These are phyloP conservation scores for Drosophila miranda DNA, from an alignment of 1,140 invertebrate species.

Conservation along the genomic window DNA sequence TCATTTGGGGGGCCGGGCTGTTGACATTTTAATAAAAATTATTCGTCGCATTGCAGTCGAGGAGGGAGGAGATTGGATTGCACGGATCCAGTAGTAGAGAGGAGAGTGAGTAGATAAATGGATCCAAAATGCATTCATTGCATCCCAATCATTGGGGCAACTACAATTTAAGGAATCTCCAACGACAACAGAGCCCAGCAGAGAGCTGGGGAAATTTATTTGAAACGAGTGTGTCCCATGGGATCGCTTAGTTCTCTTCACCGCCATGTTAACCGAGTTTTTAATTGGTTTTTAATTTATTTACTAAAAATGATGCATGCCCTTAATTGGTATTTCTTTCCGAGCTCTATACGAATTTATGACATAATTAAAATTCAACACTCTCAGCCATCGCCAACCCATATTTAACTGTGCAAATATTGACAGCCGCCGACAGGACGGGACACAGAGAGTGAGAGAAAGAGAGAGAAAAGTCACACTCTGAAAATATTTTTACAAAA, in stretches of 20 bases:
- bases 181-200: constrained; percentile 38
- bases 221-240: constrained; percentile 3
- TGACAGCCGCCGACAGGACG: constrained; percentile 4
- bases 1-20: constrained; percentile 42
- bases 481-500: constrained; percentile 14
- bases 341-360: constrained; percentile 31
- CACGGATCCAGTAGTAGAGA: background rate
- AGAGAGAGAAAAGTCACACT: background rate
- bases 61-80: constrained; percentile 6
- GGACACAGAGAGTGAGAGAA: background rate
- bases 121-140: constrained; percentile 40
- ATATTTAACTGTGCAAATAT: constrained; percentile 31
- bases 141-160: constrained; percentile 36
- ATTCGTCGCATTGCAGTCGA: constrained; percentile 44
- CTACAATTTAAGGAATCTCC: constrained; percentile 33
- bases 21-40: constrained; percentile 63
- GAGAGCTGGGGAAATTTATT: constrained; percentile 18
- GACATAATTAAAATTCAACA: constrained; percentile 44
- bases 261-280: background rate
- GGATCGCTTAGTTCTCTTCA: constrained; percentile 4
- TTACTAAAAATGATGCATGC: background rate
- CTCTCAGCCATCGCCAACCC: constrained; percentile 1
- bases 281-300: constrained; percentile 3
- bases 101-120: constrained; percentile 26
- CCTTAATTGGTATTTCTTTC: constrained; percentile 17